Evolutionary conservation across 2,113 vertebrate genomes (phyloP), one percentile per base, ranked within the genome.

Genomic region (Callipepla squamata): DNA sequence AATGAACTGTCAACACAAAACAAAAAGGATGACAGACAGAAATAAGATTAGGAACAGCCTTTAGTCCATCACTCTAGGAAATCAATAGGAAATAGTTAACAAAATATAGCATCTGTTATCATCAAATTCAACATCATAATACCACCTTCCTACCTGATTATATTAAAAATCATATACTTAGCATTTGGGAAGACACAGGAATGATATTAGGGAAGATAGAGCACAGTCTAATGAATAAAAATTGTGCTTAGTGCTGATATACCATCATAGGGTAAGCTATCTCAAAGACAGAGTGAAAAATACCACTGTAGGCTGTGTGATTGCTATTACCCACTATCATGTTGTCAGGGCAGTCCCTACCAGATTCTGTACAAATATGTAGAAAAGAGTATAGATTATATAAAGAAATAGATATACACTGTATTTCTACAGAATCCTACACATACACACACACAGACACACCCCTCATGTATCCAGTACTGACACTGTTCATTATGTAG

Each of bases 11-110:
- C 95, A 95, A 87, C 68, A 90, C 53, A 89, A 90, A 62, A 87
- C 80, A 94, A 58, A 76, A 77, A 90, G 50, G 32, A 91, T 88
- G 89, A 95, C 32, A 93, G 92, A 91, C 42, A 96, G 44, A 95
- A 96, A 73, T 67, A 47, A 80, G 70, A 90, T 74, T 70, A 92
- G 61, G 40, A 93, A 83, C 45, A 90, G 76, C 16, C 58, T 82
- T 92, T 79, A 48, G 28, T 6, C 50, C 73, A 67, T 76, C 75
- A 70, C 80, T 44, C 47, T n/a, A 75, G 45, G 65, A 95, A 95
- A 91, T 75, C 65, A 51, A 76, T 84, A 88, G 66, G 76, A 95
- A 93, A 80, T 91, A 32, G 62, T 89, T 75, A 91, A 40, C 61
- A 77, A 89, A 87, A 2, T 1, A 91, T 72, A 80, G 25, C 57